Conservation (phyloP, 1,140 invertebrate species). For the Drusus annulatus region DNA sequence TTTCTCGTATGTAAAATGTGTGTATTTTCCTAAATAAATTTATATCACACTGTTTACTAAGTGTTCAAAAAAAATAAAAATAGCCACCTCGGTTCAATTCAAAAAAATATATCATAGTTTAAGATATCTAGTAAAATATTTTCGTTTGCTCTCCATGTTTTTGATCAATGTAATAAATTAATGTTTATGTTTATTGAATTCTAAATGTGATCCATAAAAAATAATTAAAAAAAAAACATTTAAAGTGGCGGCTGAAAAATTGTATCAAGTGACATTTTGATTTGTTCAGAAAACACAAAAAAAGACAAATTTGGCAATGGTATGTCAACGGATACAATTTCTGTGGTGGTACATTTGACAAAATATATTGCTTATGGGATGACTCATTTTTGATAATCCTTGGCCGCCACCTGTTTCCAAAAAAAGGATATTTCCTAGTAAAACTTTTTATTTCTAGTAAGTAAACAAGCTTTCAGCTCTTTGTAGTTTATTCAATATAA, state of each 20-base stretch:
- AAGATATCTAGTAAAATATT: neutral
- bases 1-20: neutral
- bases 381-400: too few relatives aligned
- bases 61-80: neutral
- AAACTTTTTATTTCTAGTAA: neutral
- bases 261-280: neutral
- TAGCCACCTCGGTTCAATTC: neutral
- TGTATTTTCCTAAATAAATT: conserved; percentile 8
- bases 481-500: neutral
- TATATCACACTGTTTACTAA: neutral
- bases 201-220: conserved; percentile 3
- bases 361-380: too few relatives aligned
- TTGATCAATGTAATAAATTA: neutral
- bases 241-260: too few relatives aligned
- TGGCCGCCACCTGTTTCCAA: neutral
- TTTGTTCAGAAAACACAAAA: neutral
- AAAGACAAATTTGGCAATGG: too few relatives aligned
- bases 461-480: too few relatives aligned
- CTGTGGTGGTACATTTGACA: too few relatives aligned
- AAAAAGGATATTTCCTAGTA: neutral
- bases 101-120: conserved; percentile 21
- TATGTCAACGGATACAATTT: too few relatives aligned
- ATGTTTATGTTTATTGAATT: neutral
- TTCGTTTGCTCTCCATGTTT: neutral
- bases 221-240: too few relatives aligned